Conservation (phyloP, 2,797 vertebrate genomes). For the Remorina albescens region DNA sequence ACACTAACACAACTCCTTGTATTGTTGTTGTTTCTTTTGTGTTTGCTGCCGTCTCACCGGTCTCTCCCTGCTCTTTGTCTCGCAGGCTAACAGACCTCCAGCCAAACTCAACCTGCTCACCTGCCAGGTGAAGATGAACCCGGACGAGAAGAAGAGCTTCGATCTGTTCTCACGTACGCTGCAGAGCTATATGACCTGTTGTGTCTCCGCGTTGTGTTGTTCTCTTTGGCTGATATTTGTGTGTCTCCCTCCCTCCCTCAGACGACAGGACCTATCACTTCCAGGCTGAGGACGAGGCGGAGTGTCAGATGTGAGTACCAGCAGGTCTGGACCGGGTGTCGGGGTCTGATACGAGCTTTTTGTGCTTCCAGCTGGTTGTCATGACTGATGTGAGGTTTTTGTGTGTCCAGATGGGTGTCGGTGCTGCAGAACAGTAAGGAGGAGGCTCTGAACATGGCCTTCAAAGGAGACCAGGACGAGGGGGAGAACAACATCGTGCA, state of each 20-base stretch:
- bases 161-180: constrained; percentile 96
- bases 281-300: constrained; percentile 93
- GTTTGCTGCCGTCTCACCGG: not conserved
- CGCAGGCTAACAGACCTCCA: constrained; percentile 91
- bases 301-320: constrained; percentile 94
- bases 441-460: constrained; percentile 88
- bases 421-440: constrained; percentile 75
- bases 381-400: constrained; percentile 9
- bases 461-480: constrained; percentile 92
- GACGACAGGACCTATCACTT: constrained; percentile 98
- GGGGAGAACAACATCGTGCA: constrained; percentile 96
- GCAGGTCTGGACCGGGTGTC: too few relatives aligned
- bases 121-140: constrained; percentile 96
- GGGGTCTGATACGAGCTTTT: too few relatives aligned
- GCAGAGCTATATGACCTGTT: fast-evolving
- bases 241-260: constrained; percentile 67
- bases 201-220: not conserved
- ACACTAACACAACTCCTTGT: too few relatives aligned
- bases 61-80: constrained; percentile 18
- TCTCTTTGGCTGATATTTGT: constrained; percentile 12
- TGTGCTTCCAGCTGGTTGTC: constrained; percentile 59
- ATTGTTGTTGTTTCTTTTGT: too few relatives aligned
- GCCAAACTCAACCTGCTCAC: constrained; percentile 97
- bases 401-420: constrained; percentile 65
- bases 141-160: constrained; percentile 96